These are phyloP conservation scores for Holothuria leucospilota DNA, from an alignment of 53 echinoderm and acorn worm genomes.

Conservation along the genomic window DNA sequence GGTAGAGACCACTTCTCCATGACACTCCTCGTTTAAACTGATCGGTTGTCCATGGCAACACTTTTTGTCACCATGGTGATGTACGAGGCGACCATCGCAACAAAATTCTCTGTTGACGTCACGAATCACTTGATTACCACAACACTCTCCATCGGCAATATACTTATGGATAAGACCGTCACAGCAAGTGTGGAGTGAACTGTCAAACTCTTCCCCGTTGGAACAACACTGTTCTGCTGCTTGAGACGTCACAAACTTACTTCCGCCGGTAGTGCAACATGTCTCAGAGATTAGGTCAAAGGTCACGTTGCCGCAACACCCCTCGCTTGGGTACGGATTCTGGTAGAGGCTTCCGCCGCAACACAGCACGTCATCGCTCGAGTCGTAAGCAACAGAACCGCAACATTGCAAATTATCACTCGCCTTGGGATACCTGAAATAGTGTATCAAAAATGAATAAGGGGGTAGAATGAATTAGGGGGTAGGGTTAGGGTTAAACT, in stretches of 20 bases:
- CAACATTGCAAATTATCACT: neutral
- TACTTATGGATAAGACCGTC: constrained; percentile 54
- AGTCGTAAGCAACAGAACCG: neutral
- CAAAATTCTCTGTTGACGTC: constrained; percentile 42
- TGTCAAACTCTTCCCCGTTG: constrained; percentile 27
- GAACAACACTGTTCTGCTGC: constrained; percentile 2
- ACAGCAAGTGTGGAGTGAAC: constrained; percentile 54
- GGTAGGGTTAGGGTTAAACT: too few species aligned
- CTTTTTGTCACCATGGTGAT: neutral
- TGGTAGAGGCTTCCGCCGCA: constrained; percentile 4
- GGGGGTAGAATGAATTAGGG: too few species aligned
- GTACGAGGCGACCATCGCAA: constrained; percentile 34
- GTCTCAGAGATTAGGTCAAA: constrained; percentile 31
- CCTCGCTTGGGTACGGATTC: neutral
- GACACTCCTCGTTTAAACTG: neutral
- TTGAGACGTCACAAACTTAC: constrained; percentile 26
- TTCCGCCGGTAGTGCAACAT: constrained; percentile 35
- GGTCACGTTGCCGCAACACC: constrained; percentile 43
- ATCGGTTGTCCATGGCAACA: constrained; percentile 19
- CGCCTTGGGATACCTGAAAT: too few species aligned
- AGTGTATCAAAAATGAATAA: too few species aligned
- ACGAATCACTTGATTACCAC: constrained; percentile 53
- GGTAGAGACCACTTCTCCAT: neutral
- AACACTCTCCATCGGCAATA: constrained; percentile 57
- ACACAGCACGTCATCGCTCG: constrained; percentile 26